Base-by-base conservation (phyloP, 1,140 invertebrate species). In the Apis laboriosa region DNA sequence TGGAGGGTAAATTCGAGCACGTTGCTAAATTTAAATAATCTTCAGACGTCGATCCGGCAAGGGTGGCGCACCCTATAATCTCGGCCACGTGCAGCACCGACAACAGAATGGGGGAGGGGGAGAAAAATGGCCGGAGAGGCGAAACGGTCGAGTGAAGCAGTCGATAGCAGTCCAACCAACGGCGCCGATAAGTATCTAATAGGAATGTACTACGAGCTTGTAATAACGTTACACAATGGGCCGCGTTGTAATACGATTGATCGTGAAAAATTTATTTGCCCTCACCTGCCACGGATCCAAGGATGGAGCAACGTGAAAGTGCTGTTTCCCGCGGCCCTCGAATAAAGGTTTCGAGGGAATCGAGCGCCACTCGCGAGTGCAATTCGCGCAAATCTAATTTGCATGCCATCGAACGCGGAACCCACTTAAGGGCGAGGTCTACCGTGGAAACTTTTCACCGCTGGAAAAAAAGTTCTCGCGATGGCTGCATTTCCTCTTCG, bases 61-160 rank as follows among this genome's bases (percentile, higher is more conserved):
- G 92, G 92, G 92, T 91, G 80, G 80, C 86, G 68, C 73, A 93
- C 91, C 91, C 92, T 94, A 87, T 94, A 93, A 94, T 94, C 92
- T 93, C 82, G 88, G 90, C 81, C 92, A 93, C 92, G 93, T 93
- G 93, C 91, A 85, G 88, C 79, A 88, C 79, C 64, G 80, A 63
- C 74, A 74, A 80, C 72, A 81, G 82, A 84, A 78, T 84, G 86
- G 75, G 80, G 34, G 34, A 0, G 5, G 4, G 34, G 34, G 5
- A 7, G 34, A 51, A 84, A 70, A 83, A 79, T 78, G 53, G 78
- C 60, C 21, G 67, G 55, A 56, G 76, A 55, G 43, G 34, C 0
- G 24, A 70, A 17, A 73, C 68, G 80, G 11, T 21, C 68, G 83
- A 83, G 77, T 71, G 80, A 83, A 43, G 49, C 17, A 82, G 74